phyloP scores from a whole-genome alignment of 2,797 vertebrate species.

The Tarsius wallacei region DNA sequence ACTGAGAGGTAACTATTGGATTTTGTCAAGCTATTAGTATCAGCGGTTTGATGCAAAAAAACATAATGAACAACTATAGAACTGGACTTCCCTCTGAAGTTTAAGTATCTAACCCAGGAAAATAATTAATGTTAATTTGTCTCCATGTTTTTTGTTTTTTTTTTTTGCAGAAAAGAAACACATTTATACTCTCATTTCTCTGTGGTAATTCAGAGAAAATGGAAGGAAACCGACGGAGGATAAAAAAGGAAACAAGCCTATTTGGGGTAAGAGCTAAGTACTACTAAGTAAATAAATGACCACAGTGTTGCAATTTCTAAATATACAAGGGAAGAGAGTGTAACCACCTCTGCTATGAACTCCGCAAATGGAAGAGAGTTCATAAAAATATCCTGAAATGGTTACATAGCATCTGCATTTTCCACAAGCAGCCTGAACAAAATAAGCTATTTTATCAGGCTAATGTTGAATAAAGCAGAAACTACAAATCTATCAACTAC shows the following conservation, averaged over 20 bases:
- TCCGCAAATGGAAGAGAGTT: not conserved
- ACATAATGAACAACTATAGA: not conserved
- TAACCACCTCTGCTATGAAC: not conserved
- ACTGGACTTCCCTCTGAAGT: constrained; percentile 21
- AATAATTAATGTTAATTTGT: constrained; percentile 15
- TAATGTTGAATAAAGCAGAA: constrained; percentile 16
- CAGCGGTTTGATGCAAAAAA: constrained; percentile 31
- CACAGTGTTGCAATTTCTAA: not conserved
- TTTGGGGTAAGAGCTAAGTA: constrained; percentile 81
- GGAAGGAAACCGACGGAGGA: fast-evolving
- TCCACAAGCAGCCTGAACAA: not conserved
- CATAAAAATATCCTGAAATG: not conserved
- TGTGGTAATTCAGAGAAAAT: constrained; percentile 66
- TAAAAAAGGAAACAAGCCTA: constrained; percentile 62
- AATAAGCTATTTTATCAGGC: not conserved
- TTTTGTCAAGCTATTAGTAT: not conserved
- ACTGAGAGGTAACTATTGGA: not conserved
- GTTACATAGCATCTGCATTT: not conserved
- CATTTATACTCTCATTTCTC: constrained; percentile 42
- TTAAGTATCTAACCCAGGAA: constrained; percentile 1
- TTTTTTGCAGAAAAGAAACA: constrained; percentile 59
- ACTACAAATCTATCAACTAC: not conserved
- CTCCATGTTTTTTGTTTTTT: not conserved
- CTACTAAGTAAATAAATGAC: not conserved
- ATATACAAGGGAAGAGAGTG: not conserved